These are phyloP conservation scores for Epizoanthus rinbou DNA, from an alignment of 92 coral and sea anemone genomes.

Conservation along the genomic window DNA sequence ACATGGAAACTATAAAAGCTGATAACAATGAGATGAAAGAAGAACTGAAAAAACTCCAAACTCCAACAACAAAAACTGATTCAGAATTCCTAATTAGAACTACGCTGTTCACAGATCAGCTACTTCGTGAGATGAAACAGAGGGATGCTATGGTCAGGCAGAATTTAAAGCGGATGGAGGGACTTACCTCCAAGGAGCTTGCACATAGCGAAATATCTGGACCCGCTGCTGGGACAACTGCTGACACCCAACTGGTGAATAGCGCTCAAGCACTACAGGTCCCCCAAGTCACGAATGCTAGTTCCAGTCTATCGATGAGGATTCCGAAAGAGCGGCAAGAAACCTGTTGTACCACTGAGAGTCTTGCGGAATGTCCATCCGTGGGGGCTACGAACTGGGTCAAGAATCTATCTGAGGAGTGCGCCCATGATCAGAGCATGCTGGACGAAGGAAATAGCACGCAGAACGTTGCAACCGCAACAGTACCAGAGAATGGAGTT, in stretches of 20 bases:
- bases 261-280: background rate
- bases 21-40: constrained; percentile 77
- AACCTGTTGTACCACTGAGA: background rate
- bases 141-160: constrained; percentile 47
- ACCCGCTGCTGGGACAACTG: background rate
- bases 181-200: background rate
- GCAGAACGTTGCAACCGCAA: background rate
- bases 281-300: background rate
- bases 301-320: background rate
- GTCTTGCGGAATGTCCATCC: background rate
- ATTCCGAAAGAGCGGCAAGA: background rate
- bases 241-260: background rate
- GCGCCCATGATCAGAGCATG: background rate
- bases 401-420: background rate
- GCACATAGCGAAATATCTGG: background rate
- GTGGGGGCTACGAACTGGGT: background rate
- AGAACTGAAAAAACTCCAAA: constrained; percentile 56
- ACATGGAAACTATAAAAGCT: constrained; percentile 65
- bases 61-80: constrained; percentile 48
- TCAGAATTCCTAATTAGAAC: constrained; percentile 58
- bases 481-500: background rate
- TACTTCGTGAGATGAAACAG: constrained; percentile 66
- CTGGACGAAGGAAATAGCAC: background rate
- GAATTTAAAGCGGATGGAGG: background rate
- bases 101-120: constrained; percentile 64